Base-by-base conservation (phyloP, 2,113 vertebrate species). In the Pithys albifrons region DNA sequence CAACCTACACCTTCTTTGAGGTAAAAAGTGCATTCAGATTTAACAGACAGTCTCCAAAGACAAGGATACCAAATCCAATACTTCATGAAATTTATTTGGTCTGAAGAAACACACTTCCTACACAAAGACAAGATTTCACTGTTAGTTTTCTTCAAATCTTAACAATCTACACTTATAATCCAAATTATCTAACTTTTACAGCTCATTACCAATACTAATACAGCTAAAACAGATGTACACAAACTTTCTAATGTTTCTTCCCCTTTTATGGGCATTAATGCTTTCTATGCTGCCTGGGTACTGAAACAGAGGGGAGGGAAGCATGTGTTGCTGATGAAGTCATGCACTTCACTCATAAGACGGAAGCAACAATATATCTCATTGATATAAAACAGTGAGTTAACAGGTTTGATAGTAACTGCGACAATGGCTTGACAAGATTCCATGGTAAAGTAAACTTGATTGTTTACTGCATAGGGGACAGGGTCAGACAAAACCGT, bases 1-100 rank as follows among this genome's bases (percentile, higher is more conserved):
- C 33, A 78, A 62, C 17, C 24, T 23, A 43, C 0, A 0, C 9
- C 15, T 29, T 41, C 16, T 31, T 31, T 73, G 48, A 46, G 12
- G 14, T 39, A 77, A 55, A 76, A 55, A 17, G 8, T 3, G 2
- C 54, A 73, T 28, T 49, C 12, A 39, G 14, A 13, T 35, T 66
- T 73, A 61, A 48, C 18, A 54, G 31, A 58, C 16, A 46, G 23
- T 67, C 54, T 62, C 43, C 24, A 78, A 19, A 23, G 17, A 41
- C 46, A 55, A 57, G 19, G 25, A 37, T 19, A 46, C 54, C 43
- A 67, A 18, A 41, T 10, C 33, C 39, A 93, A 70, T 39, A 45
- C 12, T 4, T 4, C 31, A 45, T 31, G 19, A 19, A 77, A 46
- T 31, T 58, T 70, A 64, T 64, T 70, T 64, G 5, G 6, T 45